Evolutionary conservation across 2,888 invertebrate species (phyloP).

Genomic region (Troilus luridus): DNA sequence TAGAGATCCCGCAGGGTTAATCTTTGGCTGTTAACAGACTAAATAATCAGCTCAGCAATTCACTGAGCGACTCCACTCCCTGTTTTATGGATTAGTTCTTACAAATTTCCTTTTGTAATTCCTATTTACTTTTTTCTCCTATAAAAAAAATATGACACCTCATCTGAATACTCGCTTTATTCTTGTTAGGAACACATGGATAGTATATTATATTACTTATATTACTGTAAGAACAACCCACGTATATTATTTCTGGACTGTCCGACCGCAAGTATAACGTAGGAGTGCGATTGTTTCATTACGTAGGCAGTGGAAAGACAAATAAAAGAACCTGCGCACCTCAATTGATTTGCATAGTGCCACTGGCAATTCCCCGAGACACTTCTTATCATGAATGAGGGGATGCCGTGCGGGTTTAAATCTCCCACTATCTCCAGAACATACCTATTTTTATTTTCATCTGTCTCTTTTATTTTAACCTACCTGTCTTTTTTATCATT

Average conservation of each 20-base stretch:
- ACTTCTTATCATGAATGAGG: conserved; percentile 40
- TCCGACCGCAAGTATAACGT: background rate
- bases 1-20: too few relatives aligned
- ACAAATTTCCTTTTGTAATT: too few relatives aligned
- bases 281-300: conserved; percentile 33
- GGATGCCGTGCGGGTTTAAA: background rate
- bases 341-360: conserved; percentile 45
- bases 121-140: too few relatives aligned
- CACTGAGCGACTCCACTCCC: too few relatives aligned
- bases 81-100: too few relatives aligned
- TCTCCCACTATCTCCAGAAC: conserved; percentile 25
- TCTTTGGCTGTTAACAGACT: too few relatives aligned
- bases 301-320: background rate
- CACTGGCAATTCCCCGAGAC: conserved; percentile 27
- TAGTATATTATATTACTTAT: background rate
- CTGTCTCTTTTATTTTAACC: conserved; percentile 49
- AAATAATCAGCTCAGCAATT: too few relatives aligned
- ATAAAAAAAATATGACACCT: too few relatives aligned
- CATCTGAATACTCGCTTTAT: too few relatives aligned
- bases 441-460: conserved; percentile 25
- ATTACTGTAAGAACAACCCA: background rate
- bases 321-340: background rate
- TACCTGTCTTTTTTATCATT: conserved; percentile 38
- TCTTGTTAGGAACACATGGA: background rate
- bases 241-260: background rate